phyloP scores from a whole-genome alignment of 2,113 vertebrate species.

The Dasyprocta punctata region DNA sequence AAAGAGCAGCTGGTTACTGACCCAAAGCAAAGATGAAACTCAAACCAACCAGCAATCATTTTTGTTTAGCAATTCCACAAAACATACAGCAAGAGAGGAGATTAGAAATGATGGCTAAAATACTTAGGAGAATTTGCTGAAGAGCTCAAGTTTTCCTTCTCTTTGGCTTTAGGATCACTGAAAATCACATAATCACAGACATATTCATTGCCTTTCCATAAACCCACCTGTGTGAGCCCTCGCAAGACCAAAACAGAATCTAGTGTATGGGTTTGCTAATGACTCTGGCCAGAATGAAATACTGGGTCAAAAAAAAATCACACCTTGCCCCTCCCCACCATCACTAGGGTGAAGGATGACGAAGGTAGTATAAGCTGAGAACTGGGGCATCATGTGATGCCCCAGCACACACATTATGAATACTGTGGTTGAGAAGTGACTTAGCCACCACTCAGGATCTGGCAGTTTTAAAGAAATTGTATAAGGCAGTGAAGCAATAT shows the following conservation, averaged over 20 bases:
- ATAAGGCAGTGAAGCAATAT: background rate
- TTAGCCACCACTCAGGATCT: slow-evolving; percentile 2
- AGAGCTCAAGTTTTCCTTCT: background rate
- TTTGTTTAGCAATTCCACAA: slow-evolving; percentile 18
- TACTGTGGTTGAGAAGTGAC: background rate
- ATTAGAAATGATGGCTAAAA: background rate
- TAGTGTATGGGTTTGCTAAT: background rate
- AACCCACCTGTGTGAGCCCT: background rate
- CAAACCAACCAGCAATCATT: background rate
- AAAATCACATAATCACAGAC: background rate
- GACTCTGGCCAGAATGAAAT: background rate
- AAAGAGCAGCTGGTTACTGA: background rate
- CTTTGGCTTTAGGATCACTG: background rate
- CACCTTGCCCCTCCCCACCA: background rate
- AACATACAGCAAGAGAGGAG: background rate
- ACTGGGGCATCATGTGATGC: background rate
- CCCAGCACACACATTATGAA: background rate
- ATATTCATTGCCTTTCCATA: background rate
- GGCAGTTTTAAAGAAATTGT: slow-evolving; percentile 47
- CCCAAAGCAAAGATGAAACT: background rate
- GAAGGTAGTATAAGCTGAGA: background rate
- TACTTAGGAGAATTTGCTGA: background rate
- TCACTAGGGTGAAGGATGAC: background rate
- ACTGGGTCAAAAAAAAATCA: background rate
- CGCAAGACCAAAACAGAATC: background rate